These are phyloP conservation scores for Geotrypetes seraphini DNA, from an alignment of 2,797 vertebrate species.

Conservation along the genomic window DNA sequence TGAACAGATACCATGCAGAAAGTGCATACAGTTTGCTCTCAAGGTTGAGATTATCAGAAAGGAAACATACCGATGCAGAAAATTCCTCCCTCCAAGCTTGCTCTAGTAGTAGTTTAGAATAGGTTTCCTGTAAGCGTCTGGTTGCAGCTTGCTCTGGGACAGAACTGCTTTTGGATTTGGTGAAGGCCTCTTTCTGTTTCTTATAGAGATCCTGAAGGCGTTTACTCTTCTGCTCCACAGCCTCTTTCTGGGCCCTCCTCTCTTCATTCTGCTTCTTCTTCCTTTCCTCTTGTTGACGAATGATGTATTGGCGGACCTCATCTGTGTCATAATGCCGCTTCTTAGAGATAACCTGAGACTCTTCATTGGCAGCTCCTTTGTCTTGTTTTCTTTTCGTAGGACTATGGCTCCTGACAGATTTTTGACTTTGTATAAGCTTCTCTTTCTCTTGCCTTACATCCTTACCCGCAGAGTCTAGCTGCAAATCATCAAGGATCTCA, in stretches of 20 bases:
- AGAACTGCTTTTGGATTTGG: slow-evolving; percentile 31
- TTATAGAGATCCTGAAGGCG: slow-evolving; percentile 86
- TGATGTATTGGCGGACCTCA: slow-evolving; percentile 80
- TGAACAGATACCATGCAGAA: no score
- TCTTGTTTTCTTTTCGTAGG: slow-evolving; percentile 60
- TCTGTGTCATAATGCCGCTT: slow-evolving; percentile 87
- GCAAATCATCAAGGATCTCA: slow-evolving; percentile 84
- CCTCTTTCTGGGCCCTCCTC: slow-evolving; percentile 73
- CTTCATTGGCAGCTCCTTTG: slow-evolving; percentile 40
- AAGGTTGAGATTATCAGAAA: slow-evolving; percentile 7
- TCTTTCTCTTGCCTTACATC: slow-evolving; percentile 38
- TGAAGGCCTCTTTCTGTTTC: slow-evolving; percentile 72
- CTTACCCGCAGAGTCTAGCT: slow-evolving; percentile 54
- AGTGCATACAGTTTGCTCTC: no score
- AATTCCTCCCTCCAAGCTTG: slow-evolving; percentile 54
- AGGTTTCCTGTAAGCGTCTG: slow-evolving; percentile 61
- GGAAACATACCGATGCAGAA: slow-evolving; percentile 35
- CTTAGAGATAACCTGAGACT: slow-evolving; percentile 55
- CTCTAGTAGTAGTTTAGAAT: slow-evolving; percentile 73
- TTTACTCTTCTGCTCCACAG: slow-evolving; percentile 78
- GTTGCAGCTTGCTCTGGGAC: slow-evolving; percentile 47
- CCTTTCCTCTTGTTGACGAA: slow-evolving; percentile 82
- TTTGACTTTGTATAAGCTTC: slow-evolving; percentile 34
- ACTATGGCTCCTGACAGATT: slow-evolving; percentile 64
- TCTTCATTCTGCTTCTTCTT: slow-evolving; percentile 78